A percentile compares a stretch with the other conserved stretches of the same genome.
phyloP scores from a whole-genome alignment of 2,113 vertebrate species.

The Sprattus sprattus region DNA sequence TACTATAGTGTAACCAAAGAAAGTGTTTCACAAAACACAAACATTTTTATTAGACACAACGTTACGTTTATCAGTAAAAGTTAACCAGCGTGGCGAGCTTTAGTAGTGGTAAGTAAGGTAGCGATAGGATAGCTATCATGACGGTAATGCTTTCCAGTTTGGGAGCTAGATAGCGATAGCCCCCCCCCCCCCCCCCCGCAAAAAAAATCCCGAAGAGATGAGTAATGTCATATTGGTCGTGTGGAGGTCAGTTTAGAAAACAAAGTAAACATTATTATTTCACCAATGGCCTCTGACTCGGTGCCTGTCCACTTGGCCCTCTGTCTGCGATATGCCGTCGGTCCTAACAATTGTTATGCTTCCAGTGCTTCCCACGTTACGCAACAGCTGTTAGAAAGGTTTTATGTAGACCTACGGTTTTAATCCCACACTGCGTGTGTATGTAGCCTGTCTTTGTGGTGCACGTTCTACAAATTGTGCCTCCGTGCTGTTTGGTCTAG shows the following conservation, averaged over 20 bases:
- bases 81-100: not conserved
- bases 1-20: too few relatives aligned
- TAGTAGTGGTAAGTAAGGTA: too few relatives aligned
- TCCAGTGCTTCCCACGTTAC: not conserved
- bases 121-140: too few relatives aligned
- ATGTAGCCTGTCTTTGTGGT: not conserved
- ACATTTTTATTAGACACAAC: too few relatives aligned
- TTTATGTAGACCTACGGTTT: not conserved
- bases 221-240: not conserved
- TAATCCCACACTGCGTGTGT: not conserved
- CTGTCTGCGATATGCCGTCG: not conserved
- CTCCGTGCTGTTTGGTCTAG: not conserved
- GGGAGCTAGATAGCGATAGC: not conserved
- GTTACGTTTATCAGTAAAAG: not conserved
- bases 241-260: not conserved
- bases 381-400: not conserved
- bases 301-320: too few relatives aligned
- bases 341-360: not conserved
- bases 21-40: too few relatives aligned
- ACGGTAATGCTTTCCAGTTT: not conserved
- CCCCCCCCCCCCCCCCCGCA: too few relatives aligned
- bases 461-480: not conserved
- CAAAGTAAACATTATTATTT: too few relatives aligned
- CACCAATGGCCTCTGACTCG: not conserved
- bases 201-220: not conserved